Base-by-base conservation (phyloP, 1,140 invertebrate species). In the Drosophila baimaii region DNA sequence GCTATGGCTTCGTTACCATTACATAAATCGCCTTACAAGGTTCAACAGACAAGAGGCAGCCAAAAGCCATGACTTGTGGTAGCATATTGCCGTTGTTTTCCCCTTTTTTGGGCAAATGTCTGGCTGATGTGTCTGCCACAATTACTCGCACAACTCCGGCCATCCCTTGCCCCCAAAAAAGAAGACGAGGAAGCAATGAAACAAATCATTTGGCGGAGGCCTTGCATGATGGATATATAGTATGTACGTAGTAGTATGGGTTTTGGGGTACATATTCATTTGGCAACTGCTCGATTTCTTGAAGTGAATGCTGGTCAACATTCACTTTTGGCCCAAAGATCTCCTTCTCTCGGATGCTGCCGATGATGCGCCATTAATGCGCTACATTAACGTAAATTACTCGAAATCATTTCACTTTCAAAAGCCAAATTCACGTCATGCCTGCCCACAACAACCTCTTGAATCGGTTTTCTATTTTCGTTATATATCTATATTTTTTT, bases 261-360 rank as follows among this genome's bases (percentile, higher is more conserved):
- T 23, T 31, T 65, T 29, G n/a, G 33, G 46, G 27, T 54, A 76
- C 63, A 35, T 21, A 37, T 25, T 39, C 33, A 75, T 76, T 76
- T 76, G 33, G 61, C 73, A 71, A 83, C 46, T 82, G 79, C 79
- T 82, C 79, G 79, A 82, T 78, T 77, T 84, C 69, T 80, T 66
- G 49, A 78, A 85, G 81, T 85, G 81, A 85, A 85, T 77, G 77
- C 77, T 85, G 64, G 51, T 57, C 81, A 85, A 81, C 73, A 85
- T 85, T 85, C 74, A 85, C 81, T 80, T 81, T 85, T 85, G 57
- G 43, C 54, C 61, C 62, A 41, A 33, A 76, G 77, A 80, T 69
- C 73, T 65, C 52, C 55, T 54, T 13, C 58, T 49, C 47, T 71
- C 27, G 61, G 68, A 37, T 77, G 47, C 21, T 58, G 68, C 70